Conservation (phyloP, 1,140 invertebrate species). For the Pristionchus pacificus region DNA sequence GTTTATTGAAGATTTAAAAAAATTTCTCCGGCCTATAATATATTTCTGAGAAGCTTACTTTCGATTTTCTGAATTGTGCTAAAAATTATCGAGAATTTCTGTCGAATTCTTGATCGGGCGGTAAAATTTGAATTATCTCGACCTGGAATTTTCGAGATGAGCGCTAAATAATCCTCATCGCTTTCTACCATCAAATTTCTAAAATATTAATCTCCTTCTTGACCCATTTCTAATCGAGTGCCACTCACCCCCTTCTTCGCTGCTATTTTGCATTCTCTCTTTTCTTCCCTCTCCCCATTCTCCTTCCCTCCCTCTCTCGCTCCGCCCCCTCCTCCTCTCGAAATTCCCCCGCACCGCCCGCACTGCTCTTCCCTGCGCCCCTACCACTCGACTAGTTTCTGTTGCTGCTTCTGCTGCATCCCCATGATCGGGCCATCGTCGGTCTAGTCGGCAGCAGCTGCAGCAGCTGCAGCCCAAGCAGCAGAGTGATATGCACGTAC, state of each 20-base stretch:
- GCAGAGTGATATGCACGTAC: constrained; percentile 46
- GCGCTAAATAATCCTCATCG: too few relatives aligned
- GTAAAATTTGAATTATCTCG: too few relatives aligned
- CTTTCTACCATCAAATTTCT: too few relatives aligned
- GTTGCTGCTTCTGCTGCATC: background rate
- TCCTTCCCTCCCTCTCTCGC: background rate
- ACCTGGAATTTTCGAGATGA: too few relatives aligned
- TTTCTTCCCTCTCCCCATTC: background rate
- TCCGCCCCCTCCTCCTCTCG: background rate
- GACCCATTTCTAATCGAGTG: background rate
- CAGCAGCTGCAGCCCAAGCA: too few relatives aligned
- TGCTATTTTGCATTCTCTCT: background rate
- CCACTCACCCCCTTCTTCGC: background rate
- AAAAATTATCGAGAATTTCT: too few relatives aligned
- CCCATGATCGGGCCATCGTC: background rate
- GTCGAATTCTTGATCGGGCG: too few relatives aligned
- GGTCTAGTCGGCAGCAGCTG: too few relatives aligned
- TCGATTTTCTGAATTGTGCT: too few relatives aligned
- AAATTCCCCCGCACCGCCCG: background rate
- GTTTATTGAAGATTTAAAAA: too few relatives aligned
- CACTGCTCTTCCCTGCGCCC: background rate
- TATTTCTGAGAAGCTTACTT: too few relatives aligned
- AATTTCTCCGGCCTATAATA: too few relatives aligned
- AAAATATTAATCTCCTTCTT: background rate
- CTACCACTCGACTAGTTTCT: background rate